Conservation (phyloP, 2,113 vertebrate genomes). For the Baryphthengus martii region DNA sequence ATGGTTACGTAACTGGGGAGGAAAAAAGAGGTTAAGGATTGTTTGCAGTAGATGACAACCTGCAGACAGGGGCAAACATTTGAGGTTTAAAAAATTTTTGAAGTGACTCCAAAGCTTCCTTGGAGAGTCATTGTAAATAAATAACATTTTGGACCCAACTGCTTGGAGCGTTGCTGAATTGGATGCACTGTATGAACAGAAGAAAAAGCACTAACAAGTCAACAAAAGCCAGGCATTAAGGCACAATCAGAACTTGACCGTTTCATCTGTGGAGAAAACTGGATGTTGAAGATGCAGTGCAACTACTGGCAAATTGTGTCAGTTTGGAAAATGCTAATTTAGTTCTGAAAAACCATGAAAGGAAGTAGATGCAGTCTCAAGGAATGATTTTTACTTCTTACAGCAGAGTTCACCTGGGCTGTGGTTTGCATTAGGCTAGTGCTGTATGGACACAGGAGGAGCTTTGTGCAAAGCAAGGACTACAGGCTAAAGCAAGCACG, state of each 20-base stretch:
- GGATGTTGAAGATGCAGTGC: not conserved
- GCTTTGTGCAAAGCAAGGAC: not conserved
- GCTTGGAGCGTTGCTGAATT: not conserved
- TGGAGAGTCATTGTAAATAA: not conserved
- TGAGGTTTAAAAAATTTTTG: not conserved
- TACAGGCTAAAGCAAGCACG: not conserved
- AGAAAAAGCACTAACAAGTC: not conserved
- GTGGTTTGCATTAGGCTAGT: not conserved
- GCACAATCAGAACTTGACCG: not conserved
- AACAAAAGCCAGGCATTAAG: not conserved
- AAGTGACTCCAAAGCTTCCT: not conserved
- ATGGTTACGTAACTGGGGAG: not conserved
- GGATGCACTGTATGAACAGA: not conserved
- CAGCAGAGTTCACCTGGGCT: not conserved
- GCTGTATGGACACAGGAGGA: not conserved
- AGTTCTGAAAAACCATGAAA: not conserved
- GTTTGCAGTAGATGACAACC: not conserved
- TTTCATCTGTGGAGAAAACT: not conserved
- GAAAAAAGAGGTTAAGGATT: not conserved
- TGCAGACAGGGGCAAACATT: not conserved
- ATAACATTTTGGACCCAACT: not conserved
- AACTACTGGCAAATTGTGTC: not conserved
- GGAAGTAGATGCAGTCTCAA: not conserved
- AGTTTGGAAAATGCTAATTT: not conserved
- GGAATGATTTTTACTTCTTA: not conserved